Percentiles rank a stretch among this genome's conserved stretches.
Conservation (phyloP, 2,797 vertebrate genomes). For the Xiphorhynchus erythropygius region DNA sequence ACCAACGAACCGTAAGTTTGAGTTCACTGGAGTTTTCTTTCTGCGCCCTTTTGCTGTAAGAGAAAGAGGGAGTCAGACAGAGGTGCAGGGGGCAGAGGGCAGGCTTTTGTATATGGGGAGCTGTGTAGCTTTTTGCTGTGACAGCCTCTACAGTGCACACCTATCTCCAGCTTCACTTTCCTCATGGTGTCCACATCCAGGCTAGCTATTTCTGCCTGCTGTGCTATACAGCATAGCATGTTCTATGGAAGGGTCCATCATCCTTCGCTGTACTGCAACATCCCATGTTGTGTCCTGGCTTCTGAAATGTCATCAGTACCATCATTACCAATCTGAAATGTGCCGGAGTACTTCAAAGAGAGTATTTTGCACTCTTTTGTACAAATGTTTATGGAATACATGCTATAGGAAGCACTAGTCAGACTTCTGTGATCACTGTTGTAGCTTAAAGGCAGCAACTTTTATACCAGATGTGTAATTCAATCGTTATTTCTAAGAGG, state of each 20-base stretch:
- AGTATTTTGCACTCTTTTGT: neutral
- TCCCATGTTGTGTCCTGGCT: neutral
- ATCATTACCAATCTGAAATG: neutral
- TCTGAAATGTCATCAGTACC: neutral
- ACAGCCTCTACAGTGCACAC: neutral
- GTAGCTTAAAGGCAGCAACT: neutral
- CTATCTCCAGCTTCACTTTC: neutral
- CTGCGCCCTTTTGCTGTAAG: neutral
- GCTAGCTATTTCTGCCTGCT: neutral
- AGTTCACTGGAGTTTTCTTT: neutral
- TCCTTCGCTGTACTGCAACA: neutral
- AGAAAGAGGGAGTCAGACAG: neutral
- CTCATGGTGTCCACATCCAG: neutral
- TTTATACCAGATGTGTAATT: neutral
- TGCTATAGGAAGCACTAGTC: neutral
- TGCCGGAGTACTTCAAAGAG: neutral
- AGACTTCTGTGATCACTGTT: neutral
- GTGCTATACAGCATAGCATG: neutral
- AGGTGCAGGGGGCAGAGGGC: neutral
- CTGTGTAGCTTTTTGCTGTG: neutral
- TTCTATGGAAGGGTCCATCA: neutral
- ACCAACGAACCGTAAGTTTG: neutral
- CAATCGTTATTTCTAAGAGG: neutral
- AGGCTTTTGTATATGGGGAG: accelerated
- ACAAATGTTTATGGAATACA: neutral